These are phyloP conservation scores for Manis javanica DNA, from an alignment of 2,797 vertebrate genomes.

Conservation along the genomic window DNA sequence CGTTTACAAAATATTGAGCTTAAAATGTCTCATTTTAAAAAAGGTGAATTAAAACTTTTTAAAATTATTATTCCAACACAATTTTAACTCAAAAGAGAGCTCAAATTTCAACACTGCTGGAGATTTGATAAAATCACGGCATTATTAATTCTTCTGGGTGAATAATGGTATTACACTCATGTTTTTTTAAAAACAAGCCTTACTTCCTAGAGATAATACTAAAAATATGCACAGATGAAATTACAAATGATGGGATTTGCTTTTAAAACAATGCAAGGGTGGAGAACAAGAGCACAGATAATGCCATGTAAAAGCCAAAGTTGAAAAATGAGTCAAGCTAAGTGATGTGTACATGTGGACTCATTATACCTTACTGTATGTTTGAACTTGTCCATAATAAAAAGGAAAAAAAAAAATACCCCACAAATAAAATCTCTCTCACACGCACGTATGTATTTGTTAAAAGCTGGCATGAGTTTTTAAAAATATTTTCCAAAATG, in stretches of 20 bases:
- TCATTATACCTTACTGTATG: not conserved
- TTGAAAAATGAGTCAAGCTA: not conserved
- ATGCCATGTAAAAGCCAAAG: not conserved
- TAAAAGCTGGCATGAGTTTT: conserved; percentile 17
- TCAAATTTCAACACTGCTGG: not conserved
- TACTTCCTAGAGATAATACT: conserved; percentile 22
- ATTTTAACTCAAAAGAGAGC: conserved; percentile 30
- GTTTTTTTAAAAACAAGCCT: not conserved
- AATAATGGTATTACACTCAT: not conserved
- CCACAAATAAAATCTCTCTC: conserved; percentile 8
- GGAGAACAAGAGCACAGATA: not conserved
- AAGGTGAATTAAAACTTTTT: not conserved
- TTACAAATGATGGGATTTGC: not conserved
- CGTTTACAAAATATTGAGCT: not conserved
- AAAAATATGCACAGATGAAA: conserved; percentile 32
- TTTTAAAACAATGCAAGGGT: not conserved
- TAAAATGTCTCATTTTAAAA: not conserved
- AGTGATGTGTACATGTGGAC: not conserved
- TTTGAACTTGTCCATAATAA: not conserved
- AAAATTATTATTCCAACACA: not conserved
- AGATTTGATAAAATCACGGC: not conserved
- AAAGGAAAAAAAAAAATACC: not conserved
- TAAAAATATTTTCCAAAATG: conserved; percentile 21
- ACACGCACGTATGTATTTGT: not conserved
- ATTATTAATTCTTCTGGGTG: not conserved